Evolutionary conservation across 2,797 vertebrate species (phyloP), one percentile per base, ranked within the genome.

Genomic region (Molothrus ater): DNA sequence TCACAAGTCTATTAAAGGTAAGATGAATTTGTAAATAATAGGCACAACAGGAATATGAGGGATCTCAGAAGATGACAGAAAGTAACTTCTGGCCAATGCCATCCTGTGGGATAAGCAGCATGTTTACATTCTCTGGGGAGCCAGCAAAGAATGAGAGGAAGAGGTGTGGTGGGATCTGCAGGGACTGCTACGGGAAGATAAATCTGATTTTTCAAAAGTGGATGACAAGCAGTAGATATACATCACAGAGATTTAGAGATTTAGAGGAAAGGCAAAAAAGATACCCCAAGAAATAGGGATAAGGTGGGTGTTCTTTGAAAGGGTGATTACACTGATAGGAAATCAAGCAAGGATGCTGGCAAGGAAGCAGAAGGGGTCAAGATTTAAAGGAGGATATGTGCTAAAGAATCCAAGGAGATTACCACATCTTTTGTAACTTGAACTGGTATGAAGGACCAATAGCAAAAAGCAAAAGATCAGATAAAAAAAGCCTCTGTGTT

Each of bases 151-250:
- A 96, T 73, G 38, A 54, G 71, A 87, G 94, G 96, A 96, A 95
- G 80, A 79, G 92, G 95, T 70, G 90, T 57, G 91, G 88, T 57
- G 76, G 70, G 73, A 86, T 50, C 86, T 80, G 74, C 34, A 92
- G 57, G 48, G 71, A 50, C 51, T 79, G 80, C 66, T n/a, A 0
- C 0, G 4, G 73, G 20, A 60, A 95, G 86, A 96, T 92, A 92
- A 80, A 96, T 50, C 43, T 59, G 38, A 60, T 70, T 56, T 86
- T 86, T 64, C 71, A 60, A 28, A 76, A 59, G 51, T 5, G 8
- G 66, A 56, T 79, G 88, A 88, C 53, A 93, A 93, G 82, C 11
- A 40, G 51, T 10, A 82, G 75, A 93, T 74, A 60, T 15, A 9
- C 80, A 96, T 68, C 71, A 82, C 47, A 75, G 63, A 69, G 65